Evolutionary conservation across 2,888 invertebrate genomes (phyloP).

Genomic region (Uropetala carovei): DNA sequence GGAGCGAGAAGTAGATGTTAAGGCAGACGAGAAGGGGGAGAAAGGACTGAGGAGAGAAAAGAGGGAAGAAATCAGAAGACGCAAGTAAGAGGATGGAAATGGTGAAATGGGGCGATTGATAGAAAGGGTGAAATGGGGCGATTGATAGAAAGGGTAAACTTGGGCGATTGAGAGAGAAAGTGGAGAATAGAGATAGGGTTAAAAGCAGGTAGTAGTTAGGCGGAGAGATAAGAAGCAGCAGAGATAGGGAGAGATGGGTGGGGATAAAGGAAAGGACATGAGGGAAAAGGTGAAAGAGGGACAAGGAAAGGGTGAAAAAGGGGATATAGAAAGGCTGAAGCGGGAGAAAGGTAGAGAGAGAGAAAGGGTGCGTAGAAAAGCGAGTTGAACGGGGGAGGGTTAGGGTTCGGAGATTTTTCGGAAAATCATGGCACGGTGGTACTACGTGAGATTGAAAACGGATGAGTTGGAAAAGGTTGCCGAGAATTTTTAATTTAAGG

Average conservation of each 20-base stretch:
- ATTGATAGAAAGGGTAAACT: too few relatives aligned
- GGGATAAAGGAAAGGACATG: not conserved
- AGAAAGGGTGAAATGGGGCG: not conserved
- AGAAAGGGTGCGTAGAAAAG: not conserved
- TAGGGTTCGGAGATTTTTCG: not conserved
- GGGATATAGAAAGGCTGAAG: not conserved
- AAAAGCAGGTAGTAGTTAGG: not conserved
- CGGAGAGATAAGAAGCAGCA: not conserved
- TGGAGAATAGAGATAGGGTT: not conserved
- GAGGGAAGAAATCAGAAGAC: too few relatives aligned
- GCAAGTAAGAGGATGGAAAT: too few relatives aligned
- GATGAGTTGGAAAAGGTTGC: slow-evolving; percentile 1
- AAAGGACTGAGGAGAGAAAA: too few relatives aligned
- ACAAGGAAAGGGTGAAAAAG: not conserved
- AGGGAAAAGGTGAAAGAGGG: not conserved
- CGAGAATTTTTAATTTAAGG: not conserved
- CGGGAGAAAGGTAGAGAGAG: not conserved
- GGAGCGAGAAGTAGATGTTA: not conserved
- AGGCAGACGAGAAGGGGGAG: not conserved
- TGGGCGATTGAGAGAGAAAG: too few relatives aligned
- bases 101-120: too few relatives aligned
- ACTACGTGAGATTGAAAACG: slow-evolving; percentile 40
- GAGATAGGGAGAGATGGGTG: not conserved
- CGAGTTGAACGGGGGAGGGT: not conserved
- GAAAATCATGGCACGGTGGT: not conserved